Base-by-base conservation (phyloP, 2,113 vertebrate genomes). In the Hystrix brachyura region DNA sequence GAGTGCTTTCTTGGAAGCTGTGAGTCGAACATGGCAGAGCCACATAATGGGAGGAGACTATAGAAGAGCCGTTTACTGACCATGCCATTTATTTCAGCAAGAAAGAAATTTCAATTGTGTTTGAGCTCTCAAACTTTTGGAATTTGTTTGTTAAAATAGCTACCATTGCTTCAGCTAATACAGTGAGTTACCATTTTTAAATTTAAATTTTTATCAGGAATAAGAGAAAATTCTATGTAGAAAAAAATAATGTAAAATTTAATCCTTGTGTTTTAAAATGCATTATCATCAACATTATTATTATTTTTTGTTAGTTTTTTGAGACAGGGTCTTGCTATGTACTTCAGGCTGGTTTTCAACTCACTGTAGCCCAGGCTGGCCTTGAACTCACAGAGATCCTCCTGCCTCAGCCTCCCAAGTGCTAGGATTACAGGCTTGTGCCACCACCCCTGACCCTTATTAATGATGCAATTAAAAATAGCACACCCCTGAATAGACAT, bases 201-300 rank as follows among this genome's bases (percentile, higher is more conserved):
- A 82, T 80, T 64, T 72, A 38, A 53, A 69, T 76, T 84, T 83
- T 96, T 48, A 72, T 74, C 27, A 85, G 15, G 34, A 86, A n/a
- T 80, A 86, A 64, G 34, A 83, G 59, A 43, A 85, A 92, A 84
- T 85, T 57, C 46, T 80, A 23, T 72, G n/a, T 43, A 67, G 48
- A 85, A 80, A 65, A 65, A 17, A 89, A 7, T 51, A 38, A 43
- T 72, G 29, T 34, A 85, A 80, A 93, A 38, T 38, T 55, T n/a
- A 83, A 74, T 46, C 9, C 14, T 25, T 90, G 72, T 74, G 19
- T 84, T 94, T 81, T 21, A 92, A 71, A 88, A 78, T 92, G 34
- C 13, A 71, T 60, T 55, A 43, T 69, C 46, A 79, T 76, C 25
- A 51, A 51, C 25, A 18, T 51, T 78, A 51, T 76, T 78, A 7